phyloP scores from a whole-genome alignment of 2,797 vertebrate genomes.

The Megalops cyprinoides region DNA sequence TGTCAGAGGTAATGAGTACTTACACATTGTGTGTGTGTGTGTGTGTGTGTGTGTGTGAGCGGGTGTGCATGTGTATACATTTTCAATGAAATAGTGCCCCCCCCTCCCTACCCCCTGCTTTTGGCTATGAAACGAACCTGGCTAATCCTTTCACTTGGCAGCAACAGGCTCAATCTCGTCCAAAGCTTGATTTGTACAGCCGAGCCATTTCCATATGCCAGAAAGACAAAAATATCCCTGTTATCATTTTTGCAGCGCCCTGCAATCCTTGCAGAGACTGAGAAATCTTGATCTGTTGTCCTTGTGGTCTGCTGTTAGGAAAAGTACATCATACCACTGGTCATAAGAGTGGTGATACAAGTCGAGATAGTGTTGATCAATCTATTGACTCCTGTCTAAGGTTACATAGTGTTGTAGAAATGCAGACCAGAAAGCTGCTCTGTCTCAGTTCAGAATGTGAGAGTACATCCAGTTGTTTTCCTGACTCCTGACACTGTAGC shows the following conservation, averaged over 20 bases:
- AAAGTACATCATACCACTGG: background rate
- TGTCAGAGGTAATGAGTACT: too few species aligned
- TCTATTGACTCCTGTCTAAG: background rate
- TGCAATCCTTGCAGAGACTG: background rate
- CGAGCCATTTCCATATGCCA: background rate
- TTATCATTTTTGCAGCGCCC: background rate
- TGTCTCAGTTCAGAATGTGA: too few species aligned
- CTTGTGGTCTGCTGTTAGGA: background rate
- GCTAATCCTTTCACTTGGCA: constrained; percentile 6
- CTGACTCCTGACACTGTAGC: background rate
- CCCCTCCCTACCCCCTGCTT: background rate
- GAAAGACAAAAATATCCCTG: background rate
- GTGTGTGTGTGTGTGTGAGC: background rate
- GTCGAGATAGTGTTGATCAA: background rate
- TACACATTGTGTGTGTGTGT: too few species aligned
- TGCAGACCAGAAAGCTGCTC: background rate
- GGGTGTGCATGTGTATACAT: background rate
- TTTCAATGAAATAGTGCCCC: background rate
- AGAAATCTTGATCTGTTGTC: too few species aligned
- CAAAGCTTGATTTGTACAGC: background rate
- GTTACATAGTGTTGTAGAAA: background rate
- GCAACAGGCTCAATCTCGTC: background rate
- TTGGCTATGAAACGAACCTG: too few species aligned
- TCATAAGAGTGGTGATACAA: background rate
- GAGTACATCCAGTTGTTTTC: too few species aligned